These are phyloP conservation scores for Isoperla grammatica DNA, from an alignment of 2,888 invertebrate genomes.

Conservation along the genomic window DNA sequence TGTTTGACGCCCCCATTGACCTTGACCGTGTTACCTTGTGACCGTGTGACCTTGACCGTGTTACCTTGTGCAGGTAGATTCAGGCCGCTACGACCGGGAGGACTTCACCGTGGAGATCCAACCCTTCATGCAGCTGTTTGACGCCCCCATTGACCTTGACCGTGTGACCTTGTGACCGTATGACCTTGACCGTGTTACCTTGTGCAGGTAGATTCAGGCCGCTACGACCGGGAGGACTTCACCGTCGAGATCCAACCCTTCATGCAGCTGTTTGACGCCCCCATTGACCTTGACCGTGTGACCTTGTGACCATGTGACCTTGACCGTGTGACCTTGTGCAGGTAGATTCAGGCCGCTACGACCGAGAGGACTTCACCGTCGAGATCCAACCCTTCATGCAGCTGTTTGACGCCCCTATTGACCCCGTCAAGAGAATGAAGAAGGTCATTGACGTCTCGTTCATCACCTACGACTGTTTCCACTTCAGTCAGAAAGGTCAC, in stretches of 20 bases:
- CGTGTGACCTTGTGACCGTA: too few species aligned
- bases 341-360: conserved; percentile 60
- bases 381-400: conserved; percentile 68
- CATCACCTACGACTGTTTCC: conserved; percentile 71
- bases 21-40: too few species aligned
- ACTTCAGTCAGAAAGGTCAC: conserved; percentile 75
- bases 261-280: conserved; percentile 63
- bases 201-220: conserved; percentile 52
- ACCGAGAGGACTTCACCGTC: conserved; percentile 62
- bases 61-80: too few species aligned
- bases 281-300: conserved; percentile 39
- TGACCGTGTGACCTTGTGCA: conserved; percentile 35
- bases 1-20: too few species aligned
- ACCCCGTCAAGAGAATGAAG: conserved; percentile 36
- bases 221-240: conserved; percentile 63
- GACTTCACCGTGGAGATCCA: too few species aligned
- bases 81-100: too few species aligned
- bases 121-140: too few species aligned
- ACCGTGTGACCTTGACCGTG: too few species aligned
- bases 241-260: conserved; percentile 69
- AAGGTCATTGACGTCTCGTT: conserved; percentile 63
- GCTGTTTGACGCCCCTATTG: conserved; percentile 57
- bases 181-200: too few species aligned
- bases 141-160: too few species aligned
- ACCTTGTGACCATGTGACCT: too few species aligned